Evolutionary conservation across 2,113 vertebrate genomes (phyloP), one percentile per base, ranked within the genome.

Genomic region (Haplochromis burtoni): DNA sequence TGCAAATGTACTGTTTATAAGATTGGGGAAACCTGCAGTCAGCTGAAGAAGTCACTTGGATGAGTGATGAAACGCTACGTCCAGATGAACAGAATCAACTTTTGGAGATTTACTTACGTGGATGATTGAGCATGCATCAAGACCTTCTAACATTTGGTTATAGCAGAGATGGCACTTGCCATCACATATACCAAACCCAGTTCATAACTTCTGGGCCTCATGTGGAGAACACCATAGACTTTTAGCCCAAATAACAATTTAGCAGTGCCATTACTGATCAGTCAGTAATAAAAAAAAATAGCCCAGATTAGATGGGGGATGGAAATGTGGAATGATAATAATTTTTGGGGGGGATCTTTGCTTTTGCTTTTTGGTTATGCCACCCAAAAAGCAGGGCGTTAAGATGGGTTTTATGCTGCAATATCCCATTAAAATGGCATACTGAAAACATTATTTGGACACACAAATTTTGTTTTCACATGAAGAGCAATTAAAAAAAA

Each of bases 401-500:
- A 73, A 19, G 59, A 1, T 63, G 2, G 31, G 35, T 73, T 73
- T 45, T 45, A 26, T 73, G 40, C 40, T 73, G 13, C 21, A 26
- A 47, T 47, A 1, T 76, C 9, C 6, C 1, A 2, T 29, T 7
- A 76, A 76, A 76, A 76, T 19, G 12, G 21, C 8, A 45, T 17
- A 1, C 9, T 47, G 13, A 47, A 76, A 76, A 29, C 40, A 47
- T 47, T 73, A 47, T 76, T 47, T 76, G 40, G 14, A 16, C 5
- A 17, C 68, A 73, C 5, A 76, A 3, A 73, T 45, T 11, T 45
- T 76, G 14, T 29, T 5, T 17, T 76, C 42, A 47, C 68, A 8
- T 19, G 6, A 29, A 5, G 40, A 16, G 9, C 0, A 47, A 19
- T 76, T 1, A 0, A 1, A 78, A 40, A 61, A 49, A 31, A 76